phyloP scores from a whole-genome alignment of 2,888 invertebrate species.

The Agonopterix alstromeriana region DNA sequence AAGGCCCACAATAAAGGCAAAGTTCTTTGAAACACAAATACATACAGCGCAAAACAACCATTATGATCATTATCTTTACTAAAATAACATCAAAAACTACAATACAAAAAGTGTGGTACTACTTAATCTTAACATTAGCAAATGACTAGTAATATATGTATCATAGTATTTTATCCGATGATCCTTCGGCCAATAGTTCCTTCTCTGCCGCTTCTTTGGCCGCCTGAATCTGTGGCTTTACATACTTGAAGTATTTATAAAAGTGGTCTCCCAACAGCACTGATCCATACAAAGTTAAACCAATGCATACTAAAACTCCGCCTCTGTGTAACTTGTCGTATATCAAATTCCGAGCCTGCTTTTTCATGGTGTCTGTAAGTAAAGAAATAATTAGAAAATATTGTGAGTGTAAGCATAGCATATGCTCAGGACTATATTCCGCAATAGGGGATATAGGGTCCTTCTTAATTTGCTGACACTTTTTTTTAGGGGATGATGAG shows the following conservation, averaged over 20 bases:
- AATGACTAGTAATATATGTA: conserved; percentile 19
- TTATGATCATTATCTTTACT: neutral
- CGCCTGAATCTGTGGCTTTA: conserved; percentile 58
- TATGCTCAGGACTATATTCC: too few relatives aligned
- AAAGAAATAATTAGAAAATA: neutral
- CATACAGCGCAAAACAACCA: neutral
- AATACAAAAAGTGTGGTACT: conserved; percentile 1
- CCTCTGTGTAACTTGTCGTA: conserved; percentile 69
- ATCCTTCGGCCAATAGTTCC: conserved; percentile 69
- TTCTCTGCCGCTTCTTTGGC: conserved; percentile 47
- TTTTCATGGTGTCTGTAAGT: conserved; percentile 55
- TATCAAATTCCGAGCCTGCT: conserved; percentile 48
- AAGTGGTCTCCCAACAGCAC: conserved; percentile 46
- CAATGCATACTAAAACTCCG: conserved; percentile 61
- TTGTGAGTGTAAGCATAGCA: too few relatives aligned
- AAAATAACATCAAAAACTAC: neutral
- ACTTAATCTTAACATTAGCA: conserved; percentile 7
- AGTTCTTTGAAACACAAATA: too few relatives aligned
- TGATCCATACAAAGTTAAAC: conserved; percentile 50
- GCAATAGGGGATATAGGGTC: too few relatives aligned
- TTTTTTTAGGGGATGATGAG: too few relatives aligned
- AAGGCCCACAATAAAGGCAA: too few relatives aligned
- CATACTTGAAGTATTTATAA: conserved; percentile 59
- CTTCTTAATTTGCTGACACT: too few relatives aligned
- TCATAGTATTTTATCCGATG: conserved; percentile 46